Evolutionary conservation across 2,797 vertebrate species (phyloP).

Genomic region (Anisognathus igniventris): DNA sequence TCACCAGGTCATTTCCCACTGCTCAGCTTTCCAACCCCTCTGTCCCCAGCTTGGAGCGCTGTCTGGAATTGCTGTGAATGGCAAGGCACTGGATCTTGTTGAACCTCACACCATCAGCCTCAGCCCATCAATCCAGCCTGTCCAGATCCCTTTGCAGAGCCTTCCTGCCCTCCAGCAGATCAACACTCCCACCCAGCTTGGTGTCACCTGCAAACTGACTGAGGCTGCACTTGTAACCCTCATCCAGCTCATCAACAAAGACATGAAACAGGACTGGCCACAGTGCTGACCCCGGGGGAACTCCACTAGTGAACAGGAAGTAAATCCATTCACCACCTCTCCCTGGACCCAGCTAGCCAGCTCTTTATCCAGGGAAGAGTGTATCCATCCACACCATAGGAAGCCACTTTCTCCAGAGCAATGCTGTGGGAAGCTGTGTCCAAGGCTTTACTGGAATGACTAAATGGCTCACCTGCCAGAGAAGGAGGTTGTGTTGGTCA

Average conservation of each 20-base stretch:
- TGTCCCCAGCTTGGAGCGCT: rapidly evolving
- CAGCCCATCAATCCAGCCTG: rapidly evolving
- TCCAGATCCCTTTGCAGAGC: not conserved
- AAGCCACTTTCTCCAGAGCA: not conserved
- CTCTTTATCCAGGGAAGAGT: not conserved
- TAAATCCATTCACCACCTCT: not conserved
- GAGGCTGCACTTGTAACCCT: not conserved
- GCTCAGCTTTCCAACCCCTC: not conserved
- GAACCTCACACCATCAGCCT: rapidly evolving
- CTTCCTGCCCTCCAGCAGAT: not conserved
- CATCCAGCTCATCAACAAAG: not conserved
- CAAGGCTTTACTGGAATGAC: not conserved
- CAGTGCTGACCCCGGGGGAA: not conserved
- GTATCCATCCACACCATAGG: rapidly evolving
- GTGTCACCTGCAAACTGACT: not conserved
- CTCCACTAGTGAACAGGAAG: not conserved
- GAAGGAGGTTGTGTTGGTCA: not conserved
- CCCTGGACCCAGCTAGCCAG: not conserved
- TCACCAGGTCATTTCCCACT: not conserved
- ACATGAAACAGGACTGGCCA: not conserved
- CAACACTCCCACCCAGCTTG: rapidly evolving
- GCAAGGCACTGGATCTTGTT: not conserved
- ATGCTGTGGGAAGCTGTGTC: not conserved
- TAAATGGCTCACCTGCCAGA: too few relatives aligned
- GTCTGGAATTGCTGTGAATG: not conserved